Evolutionary conservation across 1,140 invertebrate species (phyloP), one percentile per base, ranked within the genome.

Genomic region (Drosophila parvula): DNA sequence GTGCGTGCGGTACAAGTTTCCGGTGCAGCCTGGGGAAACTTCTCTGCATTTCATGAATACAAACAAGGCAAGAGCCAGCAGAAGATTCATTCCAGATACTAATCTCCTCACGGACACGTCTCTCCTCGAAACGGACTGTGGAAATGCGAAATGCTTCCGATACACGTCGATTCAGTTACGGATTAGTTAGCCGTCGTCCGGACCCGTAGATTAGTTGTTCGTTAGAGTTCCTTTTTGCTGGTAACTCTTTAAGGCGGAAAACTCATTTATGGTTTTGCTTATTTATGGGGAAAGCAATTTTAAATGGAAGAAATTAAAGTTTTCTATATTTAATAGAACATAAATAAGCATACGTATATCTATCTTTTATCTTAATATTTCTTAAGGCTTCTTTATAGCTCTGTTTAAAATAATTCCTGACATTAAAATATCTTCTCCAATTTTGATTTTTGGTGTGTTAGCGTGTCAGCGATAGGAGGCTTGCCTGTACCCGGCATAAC

Each of bases 11-110:
- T 45, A 65, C 45, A 53, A 69, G 61, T 44, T 69, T 34, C 62
- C 56, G 62, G 18, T 69, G 65, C 65, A 69, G 30, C 63, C 36
- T 36, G 50, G 65, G 61, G 36, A 44, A 65, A 69, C 45, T 69
- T 69, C 28, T 41, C 51, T 58, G 64, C 51, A 70, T 70, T 70
- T 48, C 64, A 48, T 70, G 68, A 70, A 70, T 70, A 70, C 64
- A 58, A 70, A 70, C 65, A 71, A 70, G 50, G 18, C 14, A 22
- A 22, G 14, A 5, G 18, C 9, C 11, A 45, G 50, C 22, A 40
- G 36, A 40, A 71, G 64, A 69, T 56, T 68, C 68, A 41, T 57
- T 48, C 43, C 43, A 44, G 34, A 34, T 47, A 58, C 28, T 71
- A 71, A 58, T 65, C 65, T 60, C 11, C 47, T 22, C 64, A 51